These are phyloP conservation scores for Biston stratarius DNA, from an alignment of 2,888 invertebrate species.

Conservation along the genomic window DNA sequence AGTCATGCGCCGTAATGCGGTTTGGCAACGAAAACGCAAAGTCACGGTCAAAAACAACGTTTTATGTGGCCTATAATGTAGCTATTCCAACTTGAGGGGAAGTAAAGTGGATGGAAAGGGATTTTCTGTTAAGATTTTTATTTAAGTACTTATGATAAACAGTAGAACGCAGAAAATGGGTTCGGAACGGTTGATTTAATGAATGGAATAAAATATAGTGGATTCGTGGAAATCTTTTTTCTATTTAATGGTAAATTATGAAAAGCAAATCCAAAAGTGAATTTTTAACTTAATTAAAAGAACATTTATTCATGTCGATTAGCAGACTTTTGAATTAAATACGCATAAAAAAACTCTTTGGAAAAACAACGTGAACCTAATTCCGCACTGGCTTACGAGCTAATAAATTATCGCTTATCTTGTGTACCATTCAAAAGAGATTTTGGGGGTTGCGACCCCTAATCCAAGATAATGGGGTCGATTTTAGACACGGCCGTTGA, in stretches of 20 bases:
- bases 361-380: slow-evolving; percentile 29
- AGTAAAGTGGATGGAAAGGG: slow-evolving; percentile 11
- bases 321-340: slow-evolving; percentile 12
- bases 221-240: neutral
- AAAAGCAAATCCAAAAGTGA: too few relatives aligned
- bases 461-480: slow-evolving; percentile 59
- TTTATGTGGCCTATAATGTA: slow-evolving; percentile 22
- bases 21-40: slow-evolving; percentile 45
- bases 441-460: slow-evolving; percentile 51
- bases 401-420: slow-evolving; percentile 42
- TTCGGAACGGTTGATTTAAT: slow-evolving; percentile 6
- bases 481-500: slow-evolving; percentile 49
- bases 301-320: neutral
- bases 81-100: slow-evolving; percentile 19
- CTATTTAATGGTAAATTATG: too few relatives aligned
- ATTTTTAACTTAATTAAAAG: too few relatives aligned
- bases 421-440: slow-evolving; percentile 61
- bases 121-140: slow-evolving; percentile 19
- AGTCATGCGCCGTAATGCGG: slow-evolving; percentile 51
- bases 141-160: slow-evolving; percentile 16
- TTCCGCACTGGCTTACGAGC: slow-evolving; percentile 28
- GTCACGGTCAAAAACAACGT: slow-evolving; percentile 48
- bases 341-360: slow-evolving; percentile 14
- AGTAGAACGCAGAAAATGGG: slow-evolving; percentile 5
- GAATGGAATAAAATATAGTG: neutral